Percentiles rank a stretch among this genome's conserved stretches.
phyloP scores from a whole-genome alignment of 2,113 vertebrate genomes.

The Myanophis thanlyinensis region DNA sequence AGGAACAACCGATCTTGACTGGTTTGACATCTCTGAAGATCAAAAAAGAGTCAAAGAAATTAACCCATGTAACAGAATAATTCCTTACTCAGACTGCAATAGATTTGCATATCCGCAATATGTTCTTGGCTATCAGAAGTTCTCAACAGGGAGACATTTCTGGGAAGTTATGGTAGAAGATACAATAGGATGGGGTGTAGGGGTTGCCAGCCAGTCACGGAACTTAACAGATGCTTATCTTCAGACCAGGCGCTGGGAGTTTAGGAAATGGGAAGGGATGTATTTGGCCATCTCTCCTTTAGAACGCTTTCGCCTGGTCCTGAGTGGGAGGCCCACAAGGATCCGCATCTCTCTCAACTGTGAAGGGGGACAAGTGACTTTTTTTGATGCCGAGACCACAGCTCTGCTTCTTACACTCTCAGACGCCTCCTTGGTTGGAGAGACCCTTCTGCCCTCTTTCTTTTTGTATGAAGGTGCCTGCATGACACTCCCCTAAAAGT shows the following conservation, averaged over 20 bases:
- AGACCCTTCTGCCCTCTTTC: background rate
- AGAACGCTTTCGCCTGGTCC: background rate
- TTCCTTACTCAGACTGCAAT: fast-evolving
- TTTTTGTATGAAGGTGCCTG: fast-evolving
- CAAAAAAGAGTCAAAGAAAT: background rate
- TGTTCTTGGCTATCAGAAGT: background rate
- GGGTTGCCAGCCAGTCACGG: background rate
- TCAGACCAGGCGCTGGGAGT: background rate
- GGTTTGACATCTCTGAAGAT: too few relatives aligned
- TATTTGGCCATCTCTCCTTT: background rate
- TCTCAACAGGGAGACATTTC: background rate
- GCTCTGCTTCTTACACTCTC: background rate
- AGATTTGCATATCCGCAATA: background rate
- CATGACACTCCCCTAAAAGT: background rate
- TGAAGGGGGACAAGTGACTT: background rate
- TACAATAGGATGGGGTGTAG: background rate
- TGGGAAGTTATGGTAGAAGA: background rate
- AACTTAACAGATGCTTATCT: too few relatives aligned
- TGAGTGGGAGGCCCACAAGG: background rate
- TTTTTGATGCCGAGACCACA: background rate
- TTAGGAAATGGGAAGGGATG: background rate
- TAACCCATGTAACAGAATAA: fast-evolving
- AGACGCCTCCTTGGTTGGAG: background rate
- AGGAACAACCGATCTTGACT: too few relatives aligned
- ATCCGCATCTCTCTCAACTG: background rate